Evolutionary conservation across 1,140 invertebrate genomes (phyloP).

Genomic region (Diprion similis): DNA sequence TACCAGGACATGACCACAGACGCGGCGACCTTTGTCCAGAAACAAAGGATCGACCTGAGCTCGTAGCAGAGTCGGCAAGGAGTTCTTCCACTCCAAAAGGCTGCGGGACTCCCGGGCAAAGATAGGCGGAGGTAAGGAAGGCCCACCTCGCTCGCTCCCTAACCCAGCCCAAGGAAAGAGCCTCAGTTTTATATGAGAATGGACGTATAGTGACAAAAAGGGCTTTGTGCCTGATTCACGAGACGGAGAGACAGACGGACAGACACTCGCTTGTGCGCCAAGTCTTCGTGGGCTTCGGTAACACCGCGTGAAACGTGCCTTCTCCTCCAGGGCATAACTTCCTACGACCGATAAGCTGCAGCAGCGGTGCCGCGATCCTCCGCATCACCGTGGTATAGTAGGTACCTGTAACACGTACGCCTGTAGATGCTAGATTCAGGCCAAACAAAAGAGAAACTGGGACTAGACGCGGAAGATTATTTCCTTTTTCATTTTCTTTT

Average conservation of each 20-base stretch:
- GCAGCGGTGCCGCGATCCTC: no score
- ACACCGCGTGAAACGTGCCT: no score
- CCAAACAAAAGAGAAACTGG: slow-evolving; percentile 7
- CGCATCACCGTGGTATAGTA: no score
- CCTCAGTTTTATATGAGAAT: neutral
- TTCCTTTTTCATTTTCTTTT: no score
- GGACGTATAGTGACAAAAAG: neutral
- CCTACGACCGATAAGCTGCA: no score
- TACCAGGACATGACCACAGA: neutral
- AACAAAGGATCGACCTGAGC: neutral
- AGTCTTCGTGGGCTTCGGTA: no score
- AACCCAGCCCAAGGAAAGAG: slow-evolving; percentile 1
- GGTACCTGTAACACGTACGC: no score
- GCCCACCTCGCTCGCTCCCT: neutral
- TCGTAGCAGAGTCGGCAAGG: neutral
- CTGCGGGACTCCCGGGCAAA: neutral
- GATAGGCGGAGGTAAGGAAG: neutral
- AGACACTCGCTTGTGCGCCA: neutral
- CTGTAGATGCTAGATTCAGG: neutral
- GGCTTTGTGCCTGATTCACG: neutral
- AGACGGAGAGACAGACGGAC: no score
- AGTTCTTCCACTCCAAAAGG: no score
- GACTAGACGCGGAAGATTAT: neutral
- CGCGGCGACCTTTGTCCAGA: slow-evolving; percentile 3
- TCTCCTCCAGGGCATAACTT: no score